Percentiles rank a stretch among this genome's conserved stretches.
These are phyloP conservation scores for Prolemur simus DNA, from an alignment of 2,113 vertebrate genomes.

Conservation along the genomic window DNA sequence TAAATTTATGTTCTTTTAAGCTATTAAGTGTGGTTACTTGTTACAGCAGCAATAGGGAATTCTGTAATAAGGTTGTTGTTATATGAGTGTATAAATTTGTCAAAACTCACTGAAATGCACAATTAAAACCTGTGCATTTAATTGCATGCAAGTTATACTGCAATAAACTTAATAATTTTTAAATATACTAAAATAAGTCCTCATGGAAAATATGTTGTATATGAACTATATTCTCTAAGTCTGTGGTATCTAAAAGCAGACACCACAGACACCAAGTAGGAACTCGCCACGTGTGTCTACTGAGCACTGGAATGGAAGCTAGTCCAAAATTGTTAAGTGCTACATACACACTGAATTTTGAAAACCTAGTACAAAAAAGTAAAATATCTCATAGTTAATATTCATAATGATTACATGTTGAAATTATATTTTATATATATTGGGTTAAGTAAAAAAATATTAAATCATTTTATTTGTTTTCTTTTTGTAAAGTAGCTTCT, in stretches of 20 bases:
- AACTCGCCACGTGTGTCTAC: rapidly evolving
- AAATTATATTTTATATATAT: background rate
- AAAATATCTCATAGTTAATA: background rate
- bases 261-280: background rate
- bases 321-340: background rate
- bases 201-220: background rate
- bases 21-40: background rate
- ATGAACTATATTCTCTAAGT: background rate
- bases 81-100: background rate
- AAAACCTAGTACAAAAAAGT: background rate
- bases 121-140: background rate
- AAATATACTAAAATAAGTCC: background rate
- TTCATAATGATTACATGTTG: background rate
- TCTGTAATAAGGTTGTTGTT: background rate
- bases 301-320: background rate
- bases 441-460: background rate
- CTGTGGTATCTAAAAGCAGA: background rate
- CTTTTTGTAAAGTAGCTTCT: background rate
- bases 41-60: background rate
- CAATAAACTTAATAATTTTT: background rate
- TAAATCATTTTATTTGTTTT: background rate
- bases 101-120: background rate
- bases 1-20: background rate
- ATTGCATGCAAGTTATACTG: background rate
- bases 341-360: background rate